phyloP scores from a whole-genome alignment of 2,888 invertebrate genomes.

The Balanococcus diminutus region DNA sequence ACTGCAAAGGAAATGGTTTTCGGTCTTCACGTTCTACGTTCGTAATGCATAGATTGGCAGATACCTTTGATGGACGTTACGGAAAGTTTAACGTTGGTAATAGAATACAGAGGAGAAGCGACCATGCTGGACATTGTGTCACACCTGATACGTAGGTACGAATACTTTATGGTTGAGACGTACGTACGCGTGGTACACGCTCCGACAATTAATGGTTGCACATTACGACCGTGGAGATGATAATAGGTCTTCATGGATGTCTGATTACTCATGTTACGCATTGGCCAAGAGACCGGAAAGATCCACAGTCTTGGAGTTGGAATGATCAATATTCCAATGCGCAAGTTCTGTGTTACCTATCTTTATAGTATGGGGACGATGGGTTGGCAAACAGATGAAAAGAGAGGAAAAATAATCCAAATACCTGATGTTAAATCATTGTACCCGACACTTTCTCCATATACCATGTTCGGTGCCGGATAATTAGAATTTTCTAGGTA shows the following conservation, averaged over 20 bases:
- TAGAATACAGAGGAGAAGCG: neutral
- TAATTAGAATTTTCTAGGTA: conserved; percentile 14
- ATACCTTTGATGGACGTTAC: neutral
- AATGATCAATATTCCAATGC: neutral
- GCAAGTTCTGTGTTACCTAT: neutral
- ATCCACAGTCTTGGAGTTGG: neutral
- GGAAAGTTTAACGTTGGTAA: neutral
- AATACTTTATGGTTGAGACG: neutral
- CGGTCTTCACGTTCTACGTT: neutral
- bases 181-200: neutral
- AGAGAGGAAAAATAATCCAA: neutral
- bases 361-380: neutral
- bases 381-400: neutral
- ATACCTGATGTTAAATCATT: neutral
- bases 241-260: neutral
- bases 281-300: conserved; percentile 19
- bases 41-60: neutral
- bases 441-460: neutral
- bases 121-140: neutral
- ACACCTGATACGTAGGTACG: neutral
- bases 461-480: neutral
- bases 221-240: neutral
- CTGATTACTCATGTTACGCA: neutral
- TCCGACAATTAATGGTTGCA: conserved; percentile 17
- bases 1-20: neutral